Evolutionary conservation across 2,888 invertebrate genomes (phyloP), one percentile per base, ranked within the genome.

Genomic region (Sussaba pulchella): DNA sequence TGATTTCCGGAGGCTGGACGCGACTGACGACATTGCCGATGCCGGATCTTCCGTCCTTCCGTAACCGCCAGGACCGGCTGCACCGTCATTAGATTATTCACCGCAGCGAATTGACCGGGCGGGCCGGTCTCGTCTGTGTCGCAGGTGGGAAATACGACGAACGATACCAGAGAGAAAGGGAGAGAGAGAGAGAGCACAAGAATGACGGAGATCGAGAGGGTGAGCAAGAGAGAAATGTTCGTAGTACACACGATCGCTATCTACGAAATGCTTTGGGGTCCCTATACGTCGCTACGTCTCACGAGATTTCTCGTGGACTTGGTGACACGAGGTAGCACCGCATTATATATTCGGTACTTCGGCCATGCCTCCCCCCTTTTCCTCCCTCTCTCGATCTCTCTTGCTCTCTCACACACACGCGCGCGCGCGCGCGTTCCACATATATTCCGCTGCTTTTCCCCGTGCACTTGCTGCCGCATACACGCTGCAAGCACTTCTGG

Each of bases 51-150:
- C 26, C 45, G 59, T 70, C 74, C 64, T 77, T 70, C 43, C 43
- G 24, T 57, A 43, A 45, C 64, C 63, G 47, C 59, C 47, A 64
- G 63, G 41, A 76, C 73, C 77, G 59, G 19, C n/a, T n/a, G 70
- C 64, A 24, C 59, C 74, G 45, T 69, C 77, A 81, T 81, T 81
- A 81, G 81, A 81, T 81, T 81, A 81, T 81, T 74, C 74, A 52
- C 81, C 81, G 21, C 81, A 78, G 57, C 77, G 74, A 81, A 81
- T 81, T 81, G 78, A 78, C 70, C 77, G 50, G 39, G 63, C 31
- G 77, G 4, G 66, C 77, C 45, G 12, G 63, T 76, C 45, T 69
- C 66, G 36, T 41, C 39, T 39, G 43, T 63, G 57, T 41, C 50
- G 39, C 54, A 78, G 64, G 39, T 43, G 21, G 57, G 39, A 54